These are phyloP conservation scores for Euproctis similis DNA, from an alignment of 2,888 invertebrate species.

Conservation along the genomic window DNA sequence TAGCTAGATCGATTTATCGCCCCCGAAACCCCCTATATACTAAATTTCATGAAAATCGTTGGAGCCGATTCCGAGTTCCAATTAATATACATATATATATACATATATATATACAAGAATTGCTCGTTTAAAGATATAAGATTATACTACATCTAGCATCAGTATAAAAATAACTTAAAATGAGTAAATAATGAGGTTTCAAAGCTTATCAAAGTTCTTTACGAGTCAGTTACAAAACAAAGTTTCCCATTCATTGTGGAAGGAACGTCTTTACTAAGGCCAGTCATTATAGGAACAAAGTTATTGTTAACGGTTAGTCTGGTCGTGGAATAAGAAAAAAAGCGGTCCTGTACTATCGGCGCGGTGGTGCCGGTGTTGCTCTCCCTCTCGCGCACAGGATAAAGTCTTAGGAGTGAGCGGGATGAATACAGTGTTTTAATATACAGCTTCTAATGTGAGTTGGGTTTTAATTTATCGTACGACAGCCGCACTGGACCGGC, in stretches of 20 bases:
- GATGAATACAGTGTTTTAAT: slow-evolving; percentile 53
- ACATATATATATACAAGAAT: too few relatives aligned
- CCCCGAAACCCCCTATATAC: too few relatives aligned
- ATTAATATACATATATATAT: too few relatives aligned
- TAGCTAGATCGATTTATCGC: too few relatives aligned
- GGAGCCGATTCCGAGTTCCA: too few relatives aligned
- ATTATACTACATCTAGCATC: too few relatives aligned
- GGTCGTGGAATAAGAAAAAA: slow-evolving; percentile 63
- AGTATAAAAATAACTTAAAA: slow-evolving; percentile 9
- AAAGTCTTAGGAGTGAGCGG: slow-evolving; percentile 41
- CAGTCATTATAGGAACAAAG: slow-evolving; percentile 57
- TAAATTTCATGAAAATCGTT: too few relatives aligned
- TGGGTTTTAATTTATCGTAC: slow-evolving; percentile 70
- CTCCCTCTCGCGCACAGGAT: slow-evolving; percentile 51
- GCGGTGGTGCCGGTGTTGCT: slow-evolving; percentile 39
- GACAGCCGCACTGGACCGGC: slow-evolving; percentile 61
- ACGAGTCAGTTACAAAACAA: slow-evolving; percentile 24
- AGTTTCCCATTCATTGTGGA: slow-evolving; percentile 26
- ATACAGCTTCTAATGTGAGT: slow-evolving; percentile 59
- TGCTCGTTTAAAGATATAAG: too few relatives aligned
- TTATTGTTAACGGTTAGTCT: slow-evolving; percentile 61
- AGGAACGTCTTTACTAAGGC: slow-evolving; percentile 38
- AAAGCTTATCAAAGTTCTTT: slow-evolving; percentile 18
- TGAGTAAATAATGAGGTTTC: slow-evolving; percentile 8
- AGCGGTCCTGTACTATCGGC: slow-evolving; percentile 53